Conservation (phyloP, 2,888 invertebrate species). For the Anthophora plumipes region DNA sequence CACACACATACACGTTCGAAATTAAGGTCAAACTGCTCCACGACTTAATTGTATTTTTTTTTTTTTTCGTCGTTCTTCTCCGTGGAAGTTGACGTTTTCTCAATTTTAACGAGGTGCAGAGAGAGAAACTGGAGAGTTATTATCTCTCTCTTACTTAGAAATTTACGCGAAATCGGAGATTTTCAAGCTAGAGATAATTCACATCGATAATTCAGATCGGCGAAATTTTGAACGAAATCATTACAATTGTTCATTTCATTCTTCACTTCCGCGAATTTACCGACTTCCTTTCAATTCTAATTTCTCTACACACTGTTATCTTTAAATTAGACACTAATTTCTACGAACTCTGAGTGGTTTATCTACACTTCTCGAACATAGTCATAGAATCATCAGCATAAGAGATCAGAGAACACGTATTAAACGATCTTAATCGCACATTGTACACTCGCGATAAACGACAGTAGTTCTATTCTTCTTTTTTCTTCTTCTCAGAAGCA, state of each 20-base stretch:
- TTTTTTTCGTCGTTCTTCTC: neutral
- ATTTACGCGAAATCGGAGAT: too few relatives aligned
- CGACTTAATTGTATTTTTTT: neutral
- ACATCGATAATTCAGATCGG: too few relatives aligned
- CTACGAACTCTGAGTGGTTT: constrained; percentile 1
- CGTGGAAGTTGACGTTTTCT: too few relatives aligned
- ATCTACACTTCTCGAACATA: constrained; percentile 40
- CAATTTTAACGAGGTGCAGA: too few relatives aligned
- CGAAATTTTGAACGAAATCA: neutral
- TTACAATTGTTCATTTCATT: neutral
- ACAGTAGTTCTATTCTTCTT: neutral
- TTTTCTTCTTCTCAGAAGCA: neutral
- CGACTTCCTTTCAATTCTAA: constrained; percentile 14
- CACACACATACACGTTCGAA: neutral
- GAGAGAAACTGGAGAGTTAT: too few relatives aligned
- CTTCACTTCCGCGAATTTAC: neutral
- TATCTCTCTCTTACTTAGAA: too few relatives aligned
- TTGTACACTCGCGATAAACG: neutral
- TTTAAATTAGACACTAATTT: neutral
- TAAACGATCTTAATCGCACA: neutral
- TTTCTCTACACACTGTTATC: neutral
- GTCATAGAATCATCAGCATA: constrained; percentile 19
- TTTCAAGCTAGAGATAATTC: too few relatives aligned
- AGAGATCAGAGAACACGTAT: neutral
- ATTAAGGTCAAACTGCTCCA: neutral